Evolutionary conservation across 2,113 vertebrate genomes (phyloP).

Genomic region (Neolamprologus tretocephalus): DNA sequence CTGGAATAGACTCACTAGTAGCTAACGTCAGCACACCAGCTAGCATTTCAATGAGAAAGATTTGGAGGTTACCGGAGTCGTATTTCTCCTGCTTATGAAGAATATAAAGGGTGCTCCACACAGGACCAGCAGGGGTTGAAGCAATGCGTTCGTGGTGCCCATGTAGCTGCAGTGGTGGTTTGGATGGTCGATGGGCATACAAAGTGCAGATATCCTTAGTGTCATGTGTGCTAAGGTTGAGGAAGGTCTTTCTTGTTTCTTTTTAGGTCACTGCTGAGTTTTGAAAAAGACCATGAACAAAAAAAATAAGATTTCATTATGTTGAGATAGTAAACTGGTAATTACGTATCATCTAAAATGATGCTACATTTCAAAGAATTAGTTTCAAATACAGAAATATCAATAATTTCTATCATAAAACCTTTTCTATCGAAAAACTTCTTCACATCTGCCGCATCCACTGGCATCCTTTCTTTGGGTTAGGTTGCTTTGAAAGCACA

Average conservation of each 20-base stretch:
- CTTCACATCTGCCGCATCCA: neutral
- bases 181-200: neutral
- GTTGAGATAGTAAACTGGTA: neutral
- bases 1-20: neutral
- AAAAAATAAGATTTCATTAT: neutral
- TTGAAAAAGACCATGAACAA: neutral
- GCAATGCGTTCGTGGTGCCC: neutral
- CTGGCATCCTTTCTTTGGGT: neutral
- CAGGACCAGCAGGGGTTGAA: neutral
- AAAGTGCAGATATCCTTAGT: neutral
- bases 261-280: neutral
- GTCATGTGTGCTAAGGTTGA: neutral
- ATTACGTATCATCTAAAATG: neutral
- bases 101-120: neutral
- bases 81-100: neutral
- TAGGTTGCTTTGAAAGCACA: neutral
- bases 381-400: neutral
- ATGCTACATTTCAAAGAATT: neutral
- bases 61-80: neutral
- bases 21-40: neutral
- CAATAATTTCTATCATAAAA: neutral
- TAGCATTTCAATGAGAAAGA: neutral
- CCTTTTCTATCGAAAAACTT: neutral
- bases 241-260: neutral
- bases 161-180: neutral